These are phyloP conservation scores for Leptestheria dahalacensis DNA, from an alignment of 1,140 invertebrate species.

Conservation along the genomic window DNA sequence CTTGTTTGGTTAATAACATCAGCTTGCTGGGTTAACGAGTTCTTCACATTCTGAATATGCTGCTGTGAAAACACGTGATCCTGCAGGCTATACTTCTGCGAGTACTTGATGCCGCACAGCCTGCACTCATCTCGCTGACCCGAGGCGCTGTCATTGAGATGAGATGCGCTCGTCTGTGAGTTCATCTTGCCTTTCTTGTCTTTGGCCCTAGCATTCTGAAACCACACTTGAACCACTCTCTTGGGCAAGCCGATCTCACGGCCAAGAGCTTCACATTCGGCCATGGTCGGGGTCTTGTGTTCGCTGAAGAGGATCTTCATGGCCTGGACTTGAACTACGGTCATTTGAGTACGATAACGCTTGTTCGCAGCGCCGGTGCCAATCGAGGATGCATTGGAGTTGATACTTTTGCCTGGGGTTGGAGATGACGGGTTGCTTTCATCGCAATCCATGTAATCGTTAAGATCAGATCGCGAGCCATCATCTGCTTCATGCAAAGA, in stretches of 20 bases:
- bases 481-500: conserved; percentile 22
- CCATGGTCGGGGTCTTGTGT: conserved; percentile 98
- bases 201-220: conserved; percentile 96
- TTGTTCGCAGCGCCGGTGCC: conserved; percentile 36
- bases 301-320: conserved; percentile 90
- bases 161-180: conserved; percentile 36
- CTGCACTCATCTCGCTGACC: conserved; percentile 69
- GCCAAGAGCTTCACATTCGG: conserved; percentile 88
- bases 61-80: conserved; percentile 85
- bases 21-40: conserved; percentile 38
- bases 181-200: conserved; percentile 81
- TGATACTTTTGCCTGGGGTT: conserved; percentile 42
- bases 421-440: conserved; percentile 45
- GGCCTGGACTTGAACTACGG: conserved; percentile 62
- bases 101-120: conserved; percentile 77
- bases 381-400: conserved; percentile 59
- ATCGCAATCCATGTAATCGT: conserved; percentile 35
- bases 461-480: conserved; percentile 29
- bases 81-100: conserved; percentile 79
- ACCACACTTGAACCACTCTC: conserved; percentile 91
- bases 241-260: conserved; percentile 81
- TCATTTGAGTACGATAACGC: conserved; percentile 83
- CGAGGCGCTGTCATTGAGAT: conserved; percentile 32
- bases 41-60: conserved; percentile 66
- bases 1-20: conserved; percentile 6